A percentile compares a stretch with the other conserved stretches of the same genome.
These are phyloP conservation scores for Hippocampus zosterae DNA, from an alignment of 2,113 vertebrate genomes.

Conservation along the genomic window DNA sequence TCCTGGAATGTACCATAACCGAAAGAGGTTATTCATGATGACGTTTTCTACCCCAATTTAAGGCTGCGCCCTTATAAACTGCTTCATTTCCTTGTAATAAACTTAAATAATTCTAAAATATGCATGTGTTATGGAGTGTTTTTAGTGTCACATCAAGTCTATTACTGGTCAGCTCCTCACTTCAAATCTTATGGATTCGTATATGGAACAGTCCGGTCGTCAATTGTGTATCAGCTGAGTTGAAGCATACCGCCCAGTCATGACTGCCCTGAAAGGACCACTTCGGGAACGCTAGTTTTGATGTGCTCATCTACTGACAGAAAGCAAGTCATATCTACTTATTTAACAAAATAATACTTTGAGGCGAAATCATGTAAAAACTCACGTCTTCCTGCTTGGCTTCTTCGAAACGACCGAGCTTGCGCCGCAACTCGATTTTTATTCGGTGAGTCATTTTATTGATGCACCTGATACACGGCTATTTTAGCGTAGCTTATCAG, in stretches of 20 bases:
- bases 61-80: not conserved
- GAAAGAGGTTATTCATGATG: not conserved
- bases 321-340: not conserved
- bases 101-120: not conserved
- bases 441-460: slow-evolving; percentile 64
- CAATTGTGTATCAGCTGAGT: slow-evolving; percentile 67
- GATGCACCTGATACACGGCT: slow-evolving; percentile 41
- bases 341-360: not conserved
- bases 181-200: slow-evolving; percentile 19
- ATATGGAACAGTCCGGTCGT: slow-evolving; percentile 34
- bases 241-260: slow-evolving; percentile 35
- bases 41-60: not conserved
- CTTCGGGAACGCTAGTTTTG: not conserved
- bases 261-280: not conserved
- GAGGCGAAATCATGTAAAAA: not conserved
- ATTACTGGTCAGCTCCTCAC: not conserved
- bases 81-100: slow-evolving; percentile 3
- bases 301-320: not conserved
- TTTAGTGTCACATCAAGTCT: slow-evolving; percentile 13
- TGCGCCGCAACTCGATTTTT: slow-evolving; percentile 22
- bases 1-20: slow-evolving; percentile 70
- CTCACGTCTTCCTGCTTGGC: not conserved
- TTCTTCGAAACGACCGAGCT: not conserved
- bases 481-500: slow-evolving; percentile 5
- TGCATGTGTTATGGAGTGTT: not conserved